Conservation (phyloP, 1,140 invertebrate genomes). For the Elymnias hypermnestra region DNA sequence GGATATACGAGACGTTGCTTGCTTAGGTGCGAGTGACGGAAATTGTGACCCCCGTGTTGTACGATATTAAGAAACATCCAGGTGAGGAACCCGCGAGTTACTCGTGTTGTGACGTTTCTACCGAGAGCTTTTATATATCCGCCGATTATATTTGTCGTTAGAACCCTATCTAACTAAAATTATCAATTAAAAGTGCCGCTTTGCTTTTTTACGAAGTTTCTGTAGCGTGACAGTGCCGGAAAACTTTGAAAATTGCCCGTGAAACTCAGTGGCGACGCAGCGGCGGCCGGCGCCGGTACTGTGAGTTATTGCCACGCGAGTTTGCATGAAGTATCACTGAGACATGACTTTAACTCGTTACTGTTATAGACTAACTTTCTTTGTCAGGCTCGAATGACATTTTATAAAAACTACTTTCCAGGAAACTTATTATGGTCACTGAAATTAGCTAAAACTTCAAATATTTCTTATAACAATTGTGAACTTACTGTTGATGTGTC, state of each 20-base stretch:
- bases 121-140: background rate
- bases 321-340: conserved; percentile 3
- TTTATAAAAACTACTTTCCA: no score
- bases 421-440: no score
- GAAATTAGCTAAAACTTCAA: no score
- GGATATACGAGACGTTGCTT: conserved; percentile 49
- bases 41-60: background rate
- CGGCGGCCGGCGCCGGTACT: conserved; percentile 51
- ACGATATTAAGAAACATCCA: conserved; percentile 1
- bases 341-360: background rate
- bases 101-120: background rate
- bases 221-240: conserved; percentile 26
- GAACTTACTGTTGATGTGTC: no score
- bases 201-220: conserved; percentile 16
- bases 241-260: conserved; percentile 37
- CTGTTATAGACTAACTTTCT: background rate
- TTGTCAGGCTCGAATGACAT: background rate
- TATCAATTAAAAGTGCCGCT: conserved; percentile 11
- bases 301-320: conserved; percentile 12
- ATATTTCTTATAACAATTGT: no score
- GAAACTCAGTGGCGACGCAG: conserved; percentile 46
- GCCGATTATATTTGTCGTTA: background rate
- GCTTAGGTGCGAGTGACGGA: conserved; percentile 44
- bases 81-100: background rate
- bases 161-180: background rate